Conservation (phyloP, 2,888 invertebrate genomes). For the Spisula subtruncata region DNA sequence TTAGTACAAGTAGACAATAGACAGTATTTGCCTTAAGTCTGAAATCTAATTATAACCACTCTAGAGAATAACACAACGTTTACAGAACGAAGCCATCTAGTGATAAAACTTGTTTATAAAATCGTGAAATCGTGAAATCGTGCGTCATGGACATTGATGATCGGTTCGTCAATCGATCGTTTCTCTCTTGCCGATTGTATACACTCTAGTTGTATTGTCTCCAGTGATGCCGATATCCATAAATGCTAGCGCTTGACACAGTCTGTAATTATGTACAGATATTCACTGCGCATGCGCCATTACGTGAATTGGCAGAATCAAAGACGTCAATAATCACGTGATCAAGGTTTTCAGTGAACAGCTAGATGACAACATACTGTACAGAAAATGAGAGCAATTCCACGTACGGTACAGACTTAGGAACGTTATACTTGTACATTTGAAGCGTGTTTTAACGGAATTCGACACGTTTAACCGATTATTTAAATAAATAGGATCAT, state of each 20-base stretch:
- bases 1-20: constrained; percentile 5
- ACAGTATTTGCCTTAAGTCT: not conserved
- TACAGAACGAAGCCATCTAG: not conserved
- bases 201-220: constrained; percentile 36
- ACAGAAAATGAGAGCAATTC: constrained; percentile 55
- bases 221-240: constrained; percentile 54
- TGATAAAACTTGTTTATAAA: constrained; percentile 36
- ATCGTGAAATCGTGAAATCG: constrained; percentile 39
- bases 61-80: not conserved
- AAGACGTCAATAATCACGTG: constrained; percentile 74
- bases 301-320: constrained; percentile 61
- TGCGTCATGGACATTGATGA: constrained; percentile 38
- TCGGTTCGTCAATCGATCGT: constrained; percentile 58
- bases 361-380: constrained; percentile 62
- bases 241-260: constrained; percentile 52
- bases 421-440: constrained; percentile 13
- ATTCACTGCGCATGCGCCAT: constrained; percentile 65
- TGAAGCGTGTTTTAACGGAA: constrained; percentile 10
- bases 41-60: not conserved
- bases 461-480: not conserved
- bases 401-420: constrained; percentile 30
- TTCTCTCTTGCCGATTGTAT: constrained; percentile 51
- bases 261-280: constrained; percentile 50
- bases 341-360: constrained; percentile 49
- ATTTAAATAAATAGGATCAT: not conserved